A percentile compares a stretch with the other conserved stretches of the same genome.
Evolutionary conservation across 2,888 invertebrate genomes (phyloP).

Genomic region (Branchellion lobata): DNA sequence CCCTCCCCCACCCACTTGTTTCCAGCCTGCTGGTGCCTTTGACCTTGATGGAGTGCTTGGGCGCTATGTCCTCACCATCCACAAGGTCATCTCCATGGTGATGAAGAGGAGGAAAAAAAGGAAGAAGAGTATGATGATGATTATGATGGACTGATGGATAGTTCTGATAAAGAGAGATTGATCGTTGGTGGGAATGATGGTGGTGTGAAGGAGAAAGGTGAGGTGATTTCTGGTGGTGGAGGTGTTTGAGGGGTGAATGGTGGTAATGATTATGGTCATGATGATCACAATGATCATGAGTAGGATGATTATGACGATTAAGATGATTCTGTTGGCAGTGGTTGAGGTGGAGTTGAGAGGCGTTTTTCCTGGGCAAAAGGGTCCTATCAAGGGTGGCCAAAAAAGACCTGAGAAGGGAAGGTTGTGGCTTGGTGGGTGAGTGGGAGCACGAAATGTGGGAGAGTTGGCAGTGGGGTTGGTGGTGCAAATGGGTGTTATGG

Average conservation of each 20-base stretch:
- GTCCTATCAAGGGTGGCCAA: too few species aligned
- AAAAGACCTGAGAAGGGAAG: background rate
- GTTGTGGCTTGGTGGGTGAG: background rate
- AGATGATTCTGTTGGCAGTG: background rate
- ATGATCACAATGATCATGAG: slow-evolving; percentile 33
- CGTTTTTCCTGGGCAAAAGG: background rate
- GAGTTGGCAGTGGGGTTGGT: too few species aligned
- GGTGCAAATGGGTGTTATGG: too few species aligned
- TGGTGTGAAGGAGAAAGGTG: background rate
- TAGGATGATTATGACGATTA: slow-evolving; percentile 7
- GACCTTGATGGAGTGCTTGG: background rate
- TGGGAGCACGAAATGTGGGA: too few species aligned
- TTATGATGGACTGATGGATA: background rate
- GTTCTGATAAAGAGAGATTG: slow-evolving; percentile 4
- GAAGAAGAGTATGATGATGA: too few species aligned
- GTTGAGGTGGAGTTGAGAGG: too few species aligned
- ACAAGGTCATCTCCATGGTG: too few species aligned
- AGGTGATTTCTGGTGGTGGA: background rate
- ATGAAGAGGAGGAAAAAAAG: too few species aligned
- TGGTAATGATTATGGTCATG: background rate
- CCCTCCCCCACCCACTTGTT: background rate
- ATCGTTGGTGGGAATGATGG: background rate
- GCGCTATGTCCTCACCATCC: too few species aligned
- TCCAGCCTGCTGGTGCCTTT: background rate
- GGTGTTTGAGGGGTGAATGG: slow-evolving; percentile 22